phyloP scores from a whole-genome alignment of 2,113 vertebrate genomes.

The Cyprinus carpio region DNA sequence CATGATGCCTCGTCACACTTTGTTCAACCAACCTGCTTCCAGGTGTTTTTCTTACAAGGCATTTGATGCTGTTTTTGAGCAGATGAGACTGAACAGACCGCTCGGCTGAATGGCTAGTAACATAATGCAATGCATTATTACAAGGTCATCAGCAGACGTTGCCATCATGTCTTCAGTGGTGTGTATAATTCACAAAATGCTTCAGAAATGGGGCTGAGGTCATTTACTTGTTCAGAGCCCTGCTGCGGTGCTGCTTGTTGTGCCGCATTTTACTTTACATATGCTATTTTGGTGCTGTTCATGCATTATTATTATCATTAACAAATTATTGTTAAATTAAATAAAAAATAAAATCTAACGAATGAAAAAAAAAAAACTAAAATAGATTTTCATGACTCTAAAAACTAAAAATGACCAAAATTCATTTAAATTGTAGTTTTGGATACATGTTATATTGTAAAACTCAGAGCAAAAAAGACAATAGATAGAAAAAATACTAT shows the following conservation, averaged over 20 bases:
- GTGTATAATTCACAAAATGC: constrained; percentile 28
- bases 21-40: constrained; percentile 17
- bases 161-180: constrained; percentile 8
- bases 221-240: neutral
- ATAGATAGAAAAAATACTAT: too few species aligned
- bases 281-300: too few species aligned
- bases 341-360: neutral
- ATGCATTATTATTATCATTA: neutral
- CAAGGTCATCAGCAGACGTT: constrained; percentile 6
- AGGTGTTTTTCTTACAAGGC: constrained; percentile 44
- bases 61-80: constrained; percentile 3
- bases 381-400: too few species aligned
- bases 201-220: neutral
- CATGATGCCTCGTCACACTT: neutral
- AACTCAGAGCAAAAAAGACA: too few species aligned
- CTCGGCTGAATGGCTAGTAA: constrained; percentile 14
- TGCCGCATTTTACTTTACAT: neutral
- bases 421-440: too few species aligned
- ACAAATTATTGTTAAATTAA: neutral
- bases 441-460: too few species aligned
- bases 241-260: neutral
- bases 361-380: too few species aligned
- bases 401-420: too few species aligned
- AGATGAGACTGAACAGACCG: constrained; percentile 28
- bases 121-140: constrained; percentile 33